Conservation (phyloP, 2,797 vertebrate species). For the Odontamblyopus rebecca region DNA sequence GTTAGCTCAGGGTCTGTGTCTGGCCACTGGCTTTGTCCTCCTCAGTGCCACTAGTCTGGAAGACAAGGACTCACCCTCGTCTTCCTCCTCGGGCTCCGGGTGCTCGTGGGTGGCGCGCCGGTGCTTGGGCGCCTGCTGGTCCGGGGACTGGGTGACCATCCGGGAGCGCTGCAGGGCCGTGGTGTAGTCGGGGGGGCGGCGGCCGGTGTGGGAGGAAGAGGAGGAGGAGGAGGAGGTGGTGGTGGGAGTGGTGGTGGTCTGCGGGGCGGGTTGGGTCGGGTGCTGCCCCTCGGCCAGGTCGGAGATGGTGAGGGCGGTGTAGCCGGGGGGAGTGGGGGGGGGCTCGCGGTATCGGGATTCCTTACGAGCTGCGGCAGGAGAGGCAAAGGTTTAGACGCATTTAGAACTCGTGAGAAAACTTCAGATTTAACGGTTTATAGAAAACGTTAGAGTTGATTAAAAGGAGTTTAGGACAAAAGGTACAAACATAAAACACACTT, state of each 20-base stretch:
- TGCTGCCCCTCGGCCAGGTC: conserved; percentile 86
- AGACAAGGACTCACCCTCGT: conserved; percentile 85
- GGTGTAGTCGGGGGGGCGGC: conserved; percentile 95
- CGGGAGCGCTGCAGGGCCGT: conserved; percentile 95
- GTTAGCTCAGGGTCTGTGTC: conserved; percentile 73
- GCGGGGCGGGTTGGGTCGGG: conserved; percentile 71
- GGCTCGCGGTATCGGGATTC: conserved; percentile 94
- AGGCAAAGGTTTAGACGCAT: neutral
- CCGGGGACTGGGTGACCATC: conserved; percentile 90
- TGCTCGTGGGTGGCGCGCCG: conserved; percentile 76
- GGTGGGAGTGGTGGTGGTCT: conserved; percentile 30
- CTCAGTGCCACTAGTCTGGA: conserved; percentile 81
- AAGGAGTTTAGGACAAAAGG: too few relatives aligned
- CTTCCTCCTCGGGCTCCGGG: conserved; percentile 84
- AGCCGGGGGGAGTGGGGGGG: conserved; percentile 95
- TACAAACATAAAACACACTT: too few relatives aligned
- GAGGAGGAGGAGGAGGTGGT: conserved; percentile 81
- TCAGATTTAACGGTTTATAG: too few relatives aligned
- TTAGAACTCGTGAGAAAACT: neutral
- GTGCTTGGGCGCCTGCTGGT: conserved; percentile 75
- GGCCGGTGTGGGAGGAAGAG: conserved; percentile 70
- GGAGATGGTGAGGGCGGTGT: conserved; percentile 91
- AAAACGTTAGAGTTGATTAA: too few relatives aligned
- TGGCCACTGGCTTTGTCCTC: conserved; percentile 74
- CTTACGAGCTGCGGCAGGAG: conserved; percentile 82